Percentiles rank a stretch among this genome's conserved stretches.
Evolutionary conservation across 1,140 invertebrate species (phyloP).

Genomic region (Bombus balteatus): DNA sequence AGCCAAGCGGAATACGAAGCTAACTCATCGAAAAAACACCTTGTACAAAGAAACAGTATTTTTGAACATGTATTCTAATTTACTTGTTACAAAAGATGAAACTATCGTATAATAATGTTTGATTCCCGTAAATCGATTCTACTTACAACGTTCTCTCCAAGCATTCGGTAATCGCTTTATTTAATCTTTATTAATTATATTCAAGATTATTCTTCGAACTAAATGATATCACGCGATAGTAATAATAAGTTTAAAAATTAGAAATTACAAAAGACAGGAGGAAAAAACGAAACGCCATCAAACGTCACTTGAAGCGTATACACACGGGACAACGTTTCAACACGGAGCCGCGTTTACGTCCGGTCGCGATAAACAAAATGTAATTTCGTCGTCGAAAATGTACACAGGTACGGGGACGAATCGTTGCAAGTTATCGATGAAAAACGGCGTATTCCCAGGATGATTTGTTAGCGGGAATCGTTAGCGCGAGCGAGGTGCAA

Average conservation of each 20-base stretch:
- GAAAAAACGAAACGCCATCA: too few relatives aligned
- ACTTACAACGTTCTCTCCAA: not conserved
- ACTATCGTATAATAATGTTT: not conserved
- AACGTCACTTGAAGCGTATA: not conserved
- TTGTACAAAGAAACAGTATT: not conserved
- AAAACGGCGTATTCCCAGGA: not conserved
- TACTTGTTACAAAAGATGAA: not conserved
- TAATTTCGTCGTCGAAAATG: constrained; percentile 3
- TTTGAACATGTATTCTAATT: not conserved
- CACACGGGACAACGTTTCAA: not conserved
- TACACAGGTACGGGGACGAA: not conserved
- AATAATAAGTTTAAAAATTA: not conserved
- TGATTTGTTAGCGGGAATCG: not conserved
- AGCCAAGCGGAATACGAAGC: not conserved
- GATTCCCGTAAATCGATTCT: not conserved
- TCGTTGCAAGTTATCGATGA: not conserved
- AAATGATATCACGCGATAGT: not conserved
- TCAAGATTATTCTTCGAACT: not conserved
- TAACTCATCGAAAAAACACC: not conserved
- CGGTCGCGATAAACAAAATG: not conserved
- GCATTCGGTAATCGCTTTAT: not conserved
- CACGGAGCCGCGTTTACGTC: too few relatives aligned
- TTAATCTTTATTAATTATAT: not conserved
- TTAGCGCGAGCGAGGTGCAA: not conserved
- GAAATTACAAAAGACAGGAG: not conserved